Percentiles rank a stretch among this genome's conserved stretches.
Evolutionary conservation across 1,140 invertebrate genomes (phyloP).

Genomic region (Zaprionus tsacasi): DNA sequence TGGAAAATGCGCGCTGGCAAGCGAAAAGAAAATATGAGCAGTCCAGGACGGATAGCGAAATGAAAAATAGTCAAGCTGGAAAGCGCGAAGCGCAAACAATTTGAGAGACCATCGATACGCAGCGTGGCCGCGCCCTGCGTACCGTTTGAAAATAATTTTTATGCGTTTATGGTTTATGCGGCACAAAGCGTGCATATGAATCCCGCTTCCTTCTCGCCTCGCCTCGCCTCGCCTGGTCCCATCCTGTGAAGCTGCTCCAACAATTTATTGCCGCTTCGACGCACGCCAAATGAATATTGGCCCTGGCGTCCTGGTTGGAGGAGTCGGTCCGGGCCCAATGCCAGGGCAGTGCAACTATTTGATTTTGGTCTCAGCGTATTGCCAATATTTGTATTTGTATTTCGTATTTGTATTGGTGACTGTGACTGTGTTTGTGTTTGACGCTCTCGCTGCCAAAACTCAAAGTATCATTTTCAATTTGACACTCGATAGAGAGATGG

Average conservation of each 20-base stretch:
- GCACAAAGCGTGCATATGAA: slow-evolving; percentile 63
- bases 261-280: slow-evolving; percentile 74
- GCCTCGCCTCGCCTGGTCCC: too few species aligned
- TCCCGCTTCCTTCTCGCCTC: slow-evolving; percentile 6
- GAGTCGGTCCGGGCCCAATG: neutral
- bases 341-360: slow-evolving; percentile 51
- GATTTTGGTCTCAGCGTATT: slow-evolving; percentile 77
- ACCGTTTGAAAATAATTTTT: slow-evolving; percentile 54
- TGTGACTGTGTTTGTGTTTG: slow-evolving; percentile 60
- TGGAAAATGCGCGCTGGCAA: slow-evolving; percentile 77
- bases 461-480: slow-evolving; percentile 73
- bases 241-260: slow-evolving; percentile 32
- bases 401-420: slow-evolving; percentile 53
- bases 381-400: slow-evolving; percentile 73
- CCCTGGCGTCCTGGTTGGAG: slow-evolving; percentile 4
- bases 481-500: slow-evolving; percentile 12
- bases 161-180: slow-evolving; percentile 72
- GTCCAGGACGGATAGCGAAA: slow-evolving; percentile 53
- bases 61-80: slow-evolving; percentile 78
- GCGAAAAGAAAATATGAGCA: slow-evolving; percentile 75
- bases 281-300: slow-evolving; percentile 78
- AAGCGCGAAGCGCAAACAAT: slow-evolving; percentile 59
- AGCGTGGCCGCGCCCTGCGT: neutral
- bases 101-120: slow-evolving; percentile 67
- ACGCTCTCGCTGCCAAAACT: slow-evolving; percentile 59